Base-by-base conservation (phyloP, 1,140 invertebrate species). In the Brachionus manjavacas region DNA sequence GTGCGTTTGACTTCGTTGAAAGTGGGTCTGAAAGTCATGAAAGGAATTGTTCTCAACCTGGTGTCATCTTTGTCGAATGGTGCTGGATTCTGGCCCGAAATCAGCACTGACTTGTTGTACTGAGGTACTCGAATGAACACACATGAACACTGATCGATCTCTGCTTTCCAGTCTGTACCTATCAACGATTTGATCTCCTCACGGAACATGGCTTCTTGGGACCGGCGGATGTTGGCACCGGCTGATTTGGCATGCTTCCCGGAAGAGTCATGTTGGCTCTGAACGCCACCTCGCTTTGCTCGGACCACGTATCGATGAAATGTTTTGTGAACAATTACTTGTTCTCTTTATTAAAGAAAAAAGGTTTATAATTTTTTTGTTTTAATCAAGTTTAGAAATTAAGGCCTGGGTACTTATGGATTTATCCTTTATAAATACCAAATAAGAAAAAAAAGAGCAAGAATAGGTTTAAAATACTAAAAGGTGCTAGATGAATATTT, bases 301-400 rank as follows among this genome's bases (percentile, higher is more conserved):
- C 94, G 88, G 0, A 95, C 93, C 4, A 94, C 94, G 87, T 96
- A 96, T 64, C 93, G 93, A 89, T 96, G 95, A 86, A 94, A 93
- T 1, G 95, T 95, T 89, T 96, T 96, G 87, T 96, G 95, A 2
- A 91, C 88, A n/a, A 93, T 86, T 2, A 92, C 88, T 85, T 92
- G 89, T 6, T 88, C 88, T 66, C 92, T 92, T 84, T 35, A 1
- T 35, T 35, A 35, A 35, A 49, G 87, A 85, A 68, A 41, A 66
- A 78, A 64, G 16, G 81, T 41, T n/a, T n/a, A 28, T 12, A 68
- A 12, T 35, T 31, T 31, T 12, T 31, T 3, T 41, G 31, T 49
- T 52, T 35, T 35, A 28, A 28, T 28, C 3, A 28, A 28, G 25
- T n/a, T n/a, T n/a, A n/a, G n/a, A n/a, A n/a, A n/a, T n/a, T n/a